A percentile compares a stretch with the other conserved stretches of the same genome.
Evolutionary conservation across 2,888 invertebrate genomes (phyloP).

Genomic region (Lepidonotus clava): DNA sequence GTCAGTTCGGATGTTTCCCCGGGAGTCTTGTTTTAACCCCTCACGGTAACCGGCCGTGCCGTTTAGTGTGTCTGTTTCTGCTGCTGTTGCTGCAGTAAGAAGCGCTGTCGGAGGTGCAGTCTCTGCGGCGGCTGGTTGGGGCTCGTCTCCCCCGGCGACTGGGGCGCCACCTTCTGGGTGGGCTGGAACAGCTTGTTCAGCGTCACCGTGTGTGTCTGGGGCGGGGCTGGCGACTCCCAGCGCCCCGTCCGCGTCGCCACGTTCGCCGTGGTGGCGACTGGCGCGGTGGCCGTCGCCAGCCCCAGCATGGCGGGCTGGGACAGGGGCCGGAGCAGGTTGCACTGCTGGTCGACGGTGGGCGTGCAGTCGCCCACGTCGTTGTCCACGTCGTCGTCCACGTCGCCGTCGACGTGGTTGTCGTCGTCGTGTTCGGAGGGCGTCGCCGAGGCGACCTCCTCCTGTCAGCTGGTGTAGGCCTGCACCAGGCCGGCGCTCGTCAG

Average conservation of each 20-base stretch:
- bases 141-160: background rate
- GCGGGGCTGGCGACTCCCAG: background rate
- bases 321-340: conserved; percentile 29
- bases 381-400: background rate
- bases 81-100: conserved; percentile 44
- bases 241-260: background rate
- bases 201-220: conserved; percentile 9
- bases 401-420: background rate
- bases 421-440: background rate
- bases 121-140: background rate
- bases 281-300: background rate
- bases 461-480: conserved; percentile 54
- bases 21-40: too few species aligned
- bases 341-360: conserved; percentile 26
- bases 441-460: background rate
- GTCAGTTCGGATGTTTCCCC: too few species aligned
- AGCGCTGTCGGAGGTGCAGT: conserved; percentile 37
- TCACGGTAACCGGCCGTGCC: too few species aligned
- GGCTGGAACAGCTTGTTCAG: conserved; percentile 47
- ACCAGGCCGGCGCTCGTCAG: conserved; percentile 79
- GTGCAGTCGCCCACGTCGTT: background rate
- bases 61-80: background rate
- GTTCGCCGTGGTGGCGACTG: background rate
- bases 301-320: background rate
- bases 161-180: conserved; percentile 6